Evolutionary conservation across 2,797 vertebrate genomes (phyloP).

Genomic region (Protonibea diacanthus): DNA sequence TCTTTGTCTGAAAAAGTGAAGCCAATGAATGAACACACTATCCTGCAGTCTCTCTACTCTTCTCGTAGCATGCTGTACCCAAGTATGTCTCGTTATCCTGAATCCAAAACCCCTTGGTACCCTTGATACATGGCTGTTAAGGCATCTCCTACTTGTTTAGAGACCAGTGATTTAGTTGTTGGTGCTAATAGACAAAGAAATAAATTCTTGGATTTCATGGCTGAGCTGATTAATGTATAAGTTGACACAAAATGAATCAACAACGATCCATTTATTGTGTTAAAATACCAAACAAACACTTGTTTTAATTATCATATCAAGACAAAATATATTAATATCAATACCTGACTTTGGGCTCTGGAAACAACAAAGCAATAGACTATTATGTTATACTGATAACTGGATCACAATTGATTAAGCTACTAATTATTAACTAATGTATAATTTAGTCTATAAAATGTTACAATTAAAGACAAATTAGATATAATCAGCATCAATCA

Average conservation of each 20-base stretch:
- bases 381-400: not conserved
- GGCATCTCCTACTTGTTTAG: not conserved
- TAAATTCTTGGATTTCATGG: not conserved
- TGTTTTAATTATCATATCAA: not conserved
- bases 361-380: not conserved
- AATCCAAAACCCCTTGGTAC: not conserved
- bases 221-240: not conserved
- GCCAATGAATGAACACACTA: conserved; percentile 37
- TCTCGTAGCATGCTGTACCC: not conserved
- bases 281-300: not conserved
- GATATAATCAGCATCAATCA: not conserved
- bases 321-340: not conserved
- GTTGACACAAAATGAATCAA: not conserved
- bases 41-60: conserved; percentile 17
- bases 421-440: not conserved
- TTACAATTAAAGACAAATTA: not conserved
- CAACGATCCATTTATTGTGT: not conserved
- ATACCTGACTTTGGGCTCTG: not conserved
- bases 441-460: not conserved
- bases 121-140: not conserved
- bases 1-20: conserved; percentile 76
- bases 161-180: conserved; percentile 1
- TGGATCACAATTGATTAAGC: not conserved
- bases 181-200: conserved; percentile 2
- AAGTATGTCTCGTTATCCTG: conserved; percentile 21